Base-by-base conservation (phyloP, 2,888 invertebrate genomes). In the Harpalus rubripes region DNA sequence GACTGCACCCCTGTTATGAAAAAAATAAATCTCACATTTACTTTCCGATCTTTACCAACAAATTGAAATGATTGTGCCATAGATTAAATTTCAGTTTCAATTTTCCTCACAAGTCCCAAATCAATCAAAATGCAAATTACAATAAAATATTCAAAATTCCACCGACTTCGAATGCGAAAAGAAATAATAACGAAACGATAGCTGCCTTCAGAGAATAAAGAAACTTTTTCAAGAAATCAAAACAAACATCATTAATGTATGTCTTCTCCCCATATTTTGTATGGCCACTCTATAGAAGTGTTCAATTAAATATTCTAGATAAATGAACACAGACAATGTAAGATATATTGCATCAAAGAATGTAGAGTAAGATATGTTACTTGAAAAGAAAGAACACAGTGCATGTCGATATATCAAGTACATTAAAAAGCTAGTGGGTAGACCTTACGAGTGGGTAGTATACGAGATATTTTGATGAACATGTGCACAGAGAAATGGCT, bases 101-200 rank as follows among this genome's bases (percentile, higher is more conserved):
- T 68, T 68, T 68, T 32, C 68, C n/a, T 10, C 32, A 68, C 3
- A 68, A 32, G 7, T 68, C 26, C 41, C 26, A 68, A 68, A 68
- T 68, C 41, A 68, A 68, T 68, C 68, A 68, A 68, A 68, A 68
- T 68, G 65, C 32, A 65, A 65, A 68, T 68, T 68, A 32, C n/a
- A n/a, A 68, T 68, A 68, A 68, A 68, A 68, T 68, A 68, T 68
- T 68, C 39, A 68, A 68, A 68, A 68, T 7, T 63, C 18, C 12
- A 12, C 18, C 12, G 8, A 7, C 68, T 39, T 26, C 26, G 44
- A 68, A 15, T 7, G n/a, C 7, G 32, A 39, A 63, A 61, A 32
- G 68, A 68, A 68, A 68, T 68, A 68, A 68, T 68, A n/a, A 6
- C 44, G 6, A 22, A 44, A 52, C 44, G 10, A 52, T 52, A 8